A percentile compares a stretch with the other conserved stretches of the same genome.
Conservation (phyloP, 2,113 vertebrate genomes). For the Climacteris rufus region DNA sequence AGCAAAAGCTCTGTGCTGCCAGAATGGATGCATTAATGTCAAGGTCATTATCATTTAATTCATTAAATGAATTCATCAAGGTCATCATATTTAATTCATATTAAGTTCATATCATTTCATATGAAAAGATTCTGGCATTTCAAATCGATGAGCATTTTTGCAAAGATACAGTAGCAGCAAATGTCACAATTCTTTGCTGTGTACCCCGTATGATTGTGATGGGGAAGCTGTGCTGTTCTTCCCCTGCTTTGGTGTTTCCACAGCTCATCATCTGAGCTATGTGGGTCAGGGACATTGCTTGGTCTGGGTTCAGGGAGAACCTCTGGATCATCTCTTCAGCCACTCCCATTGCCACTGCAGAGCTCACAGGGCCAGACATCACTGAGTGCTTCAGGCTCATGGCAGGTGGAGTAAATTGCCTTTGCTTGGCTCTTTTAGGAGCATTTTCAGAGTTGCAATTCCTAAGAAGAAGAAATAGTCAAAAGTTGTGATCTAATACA, state of each 20-base stretch:
- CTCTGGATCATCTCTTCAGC: constrained; percentile 59
- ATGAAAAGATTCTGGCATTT: neutral
- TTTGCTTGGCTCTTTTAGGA: neutral
- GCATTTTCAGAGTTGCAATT: neutral
- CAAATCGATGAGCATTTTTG: neutral
- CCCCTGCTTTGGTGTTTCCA: neutral
- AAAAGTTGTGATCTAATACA: accelerated
- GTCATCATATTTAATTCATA: too few species aligned
- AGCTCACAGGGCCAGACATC: neutral
- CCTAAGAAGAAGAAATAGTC: neutral
- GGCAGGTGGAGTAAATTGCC: constrained; percentile 71
- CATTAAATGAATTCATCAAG: too few species aligned
- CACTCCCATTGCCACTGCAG: constrained; percentile 30
- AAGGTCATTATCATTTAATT: neutral
- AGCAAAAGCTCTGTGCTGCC: neutral
- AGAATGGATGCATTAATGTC: neutral
- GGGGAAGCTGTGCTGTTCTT: neutral
- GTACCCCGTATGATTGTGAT: constrained; percentile 75
- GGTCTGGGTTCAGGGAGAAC: constrained; percentile 71
- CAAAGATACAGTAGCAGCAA: neutral
- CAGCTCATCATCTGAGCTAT: constrained; percentile 70
- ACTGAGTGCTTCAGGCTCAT: neutral
- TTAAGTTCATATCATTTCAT: too few species aligned
- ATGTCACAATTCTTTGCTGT: neutral
- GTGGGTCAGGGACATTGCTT: constrained; percentile 59